Evolutionary conservation across 2,888 invertebrate species (phyloP), one percentile per base, ranked within the genome.

Genomic region (Nymphalis urticae): DNA sequence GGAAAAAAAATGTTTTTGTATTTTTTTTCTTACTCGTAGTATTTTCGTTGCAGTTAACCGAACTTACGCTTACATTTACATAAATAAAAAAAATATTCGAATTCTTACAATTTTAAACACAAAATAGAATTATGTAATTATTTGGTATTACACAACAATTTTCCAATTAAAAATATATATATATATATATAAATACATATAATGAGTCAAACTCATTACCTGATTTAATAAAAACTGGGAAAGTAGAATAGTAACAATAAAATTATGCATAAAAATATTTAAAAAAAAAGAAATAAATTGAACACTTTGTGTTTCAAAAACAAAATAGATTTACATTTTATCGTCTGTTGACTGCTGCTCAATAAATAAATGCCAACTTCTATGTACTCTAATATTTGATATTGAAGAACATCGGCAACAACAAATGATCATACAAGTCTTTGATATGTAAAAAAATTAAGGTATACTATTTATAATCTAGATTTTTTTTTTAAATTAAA

Each of bases 101-200:
- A 84, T 79, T 78, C 82, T 86, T 84, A 86, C 83, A 85, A 76
- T 85, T 82, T 83, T 85, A 86, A 88, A 85, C 83, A 84, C 82
- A 82, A 85, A 87, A 87, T 85, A 86, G 82, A 84, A 86, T 85
- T 78, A 80, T 82, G 84, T 83, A 85, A 82, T 82, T 91, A 89
- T 92, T 92, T 92, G 92, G 92, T 87, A 89, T 89, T 89, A 90
- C 86, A 89, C 87, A 89, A 90, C 85, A 86, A 86, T 78, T 80
- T 85, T 84, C 82, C 75, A 79, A 79, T 80, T 60, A 62, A 79
- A 83, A 79, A 79, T n/a, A n/a, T n/a, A n/a, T n/a, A 79, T 82
- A 81, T 82, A 80, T 4, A 54, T 6, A 24, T 54, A 24, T 21
- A 54, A 78, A 84, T 77, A 82, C 83, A 81, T 84, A 84, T 76